Evolutionary conservation across 2,797 vertebrate species (phyloP).

Genomic region (Sitta carolinensis): DNA sequence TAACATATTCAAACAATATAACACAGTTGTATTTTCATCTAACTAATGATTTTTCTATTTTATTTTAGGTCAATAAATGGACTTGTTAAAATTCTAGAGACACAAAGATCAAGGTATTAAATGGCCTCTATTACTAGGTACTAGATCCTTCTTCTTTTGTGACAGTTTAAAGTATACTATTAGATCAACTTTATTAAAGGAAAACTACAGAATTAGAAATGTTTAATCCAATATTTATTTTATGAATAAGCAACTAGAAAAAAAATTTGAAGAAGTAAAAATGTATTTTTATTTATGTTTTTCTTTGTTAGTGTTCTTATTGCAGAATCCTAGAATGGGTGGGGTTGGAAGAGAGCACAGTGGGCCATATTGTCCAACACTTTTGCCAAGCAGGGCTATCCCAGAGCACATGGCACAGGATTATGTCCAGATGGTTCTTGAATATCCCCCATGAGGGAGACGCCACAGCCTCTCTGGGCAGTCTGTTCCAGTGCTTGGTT

Average conservation of each 20-base stretch:
- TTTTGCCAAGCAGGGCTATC: neutral
- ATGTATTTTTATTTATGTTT: neutral
- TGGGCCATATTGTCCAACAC: neutral
- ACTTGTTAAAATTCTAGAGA: slow-evolving; percentile 89
- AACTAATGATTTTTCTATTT: slow-evolving; percentile 15
- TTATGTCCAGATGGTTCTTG: neutral
- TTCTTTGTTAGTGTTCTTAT: neutral
- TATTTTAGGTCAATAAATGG: slow-evolving; percentile 91
- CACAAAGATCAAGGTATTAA: slow-evolving; percentile 89
- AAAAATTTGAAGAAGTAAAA: neutral
- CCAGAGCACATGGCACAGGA: neutral
- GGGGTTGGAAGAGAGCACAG: neutral
- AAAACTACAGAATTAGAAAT: neutral
- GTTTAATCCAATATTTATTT: neutral
- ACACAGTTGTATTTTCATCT: neutral
- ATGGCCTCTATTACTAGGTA: slow-evolving; percentile 9
- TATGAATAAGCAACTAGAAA: neutral
- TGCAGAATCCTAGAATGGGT: neutral
- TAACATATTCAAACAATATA: neutral
- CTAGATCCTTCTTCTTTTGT: neutral
- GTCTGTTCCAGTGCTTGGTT: neutral
- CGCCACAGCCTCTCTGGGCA: neutral
- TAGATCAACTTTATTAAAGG: neutral
- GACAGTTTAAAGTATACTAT: neutral
- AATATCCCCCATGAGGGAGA: neutral